These are phyloP conservation scores for Mugil cephalus DNA, from an alignment of 2,113 vertebrate species.

Conservation along the genomic window DNA sequence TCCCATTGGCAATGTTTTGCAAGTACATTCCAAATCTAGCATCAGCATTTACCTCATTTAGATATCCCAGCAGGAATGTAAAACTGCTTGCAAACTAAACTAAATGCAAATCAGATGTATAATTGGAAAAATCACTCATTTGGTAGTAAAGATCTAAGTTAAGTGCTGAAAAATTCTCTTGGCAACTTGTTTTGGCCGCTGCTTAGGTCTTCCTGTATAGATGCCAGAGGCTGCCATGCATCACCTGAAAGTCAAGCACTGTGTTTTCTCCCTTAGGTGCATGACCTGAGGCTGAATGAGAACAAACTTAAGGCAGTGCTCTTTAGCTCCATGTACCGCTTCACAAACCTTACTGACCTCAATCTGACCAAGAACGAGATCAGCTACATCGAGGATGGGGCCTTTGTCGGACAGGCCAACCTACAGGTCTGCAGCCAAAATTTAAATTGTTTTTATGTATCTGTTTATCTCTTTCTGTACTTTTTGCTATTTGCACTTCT, in stretches of 20 bases:
- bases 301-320: conserved; percentile 98
- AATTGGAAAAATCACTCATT: conserved; percentile 17
- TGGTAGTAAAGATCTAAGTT: background rate
- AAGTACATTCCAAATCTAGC: background rate
- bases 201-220: background rate
- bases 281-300: conserved; percentile 95
- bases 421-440: conserved; percentile 83
- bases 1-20: background rate
- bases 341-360: conserved; percentile 97
- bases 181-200: conserved; percentile 11
- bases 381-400: conserved; percentile 97
- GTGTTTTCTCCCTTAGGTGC: conserved; percentile 77
- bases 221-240: background rate
- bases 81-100: background rate
- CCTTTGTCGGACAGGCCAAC: conserved; percentile 95
- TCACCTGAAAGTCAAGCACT: background rate
- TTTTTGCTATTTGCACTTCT: too few relatives aligned
- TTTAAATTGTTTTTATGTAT: background rate
- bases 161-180: background rate
- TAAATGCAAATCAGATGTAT: background rate
- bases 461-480: background rate
- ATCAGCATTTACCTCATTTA: conserved; percentile 5
- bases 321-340: conserved; percentile 95
- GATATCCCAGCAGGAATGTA: background rate
- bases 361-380: conserved; percentile 99